Base-by-base conservation (phyloP, 2,113 vertebrate species). In the Lutjanus erythropterus region DNA sequence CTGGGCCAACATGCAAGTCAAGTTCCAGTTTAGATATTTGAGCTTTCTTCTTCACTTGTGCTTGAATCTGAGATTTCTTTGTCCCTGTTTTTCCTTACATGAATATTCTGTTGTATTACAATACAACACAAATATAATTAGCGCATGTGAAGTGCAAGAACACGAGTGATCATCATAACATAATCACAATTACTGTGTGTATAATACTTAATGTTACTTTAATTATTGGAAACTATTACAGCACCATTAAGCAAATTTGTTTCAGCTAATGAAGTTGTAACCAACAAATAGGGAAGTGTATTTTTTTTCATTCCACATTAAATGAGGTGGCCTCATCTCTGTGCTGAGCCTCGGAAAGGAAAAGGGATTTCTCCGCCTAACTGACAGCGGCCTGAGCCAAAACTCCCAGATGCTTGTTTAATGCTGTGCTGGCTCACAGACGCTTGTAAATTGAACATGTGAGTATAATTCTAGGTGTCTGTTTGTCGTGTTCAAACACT, bases 361-460 rank as follows among this genome's bases (percentile, higher is more conserved):
- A 55, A 65, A 61, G 41, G 67, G 49, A 75, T 86, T 83, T 85
- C 79, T 90, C 77, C 7, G 27, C 68, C 53, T 75, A 12, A 46
- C 70, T 31, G 55, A 53, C 18, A 47, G 74, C 41, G 50, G 33
- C 71, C 53, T 2, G 69, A 91, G 92, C 93, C 94, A 93, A 89
- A 91, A 77, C 67, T 41, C 71, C 89, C 93, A 93, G 92, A 90
- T 95, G 92, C 92, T 91, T 89, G 84, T 91, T 93, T 91, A 93
- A 92, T 91, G 83, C 86, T 35, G 80, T 19, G 52, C 86, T 93
- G 92, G 88, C 86, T 85, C 83, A 72, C 71, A 16, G 60, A 53
- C 11, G 8, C 23, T 78, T 83, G 64, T 85, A 93, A 91, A 94
- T 88, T 86, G 90, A 93, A 93, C 91, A 93, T 78, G 76, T 62